Evolutionary conservation across 2,888 invertebrate species (phyloP), one percentile per base, ranked within the genome.

Genomic region (Eupeodes luniger): DNA sequence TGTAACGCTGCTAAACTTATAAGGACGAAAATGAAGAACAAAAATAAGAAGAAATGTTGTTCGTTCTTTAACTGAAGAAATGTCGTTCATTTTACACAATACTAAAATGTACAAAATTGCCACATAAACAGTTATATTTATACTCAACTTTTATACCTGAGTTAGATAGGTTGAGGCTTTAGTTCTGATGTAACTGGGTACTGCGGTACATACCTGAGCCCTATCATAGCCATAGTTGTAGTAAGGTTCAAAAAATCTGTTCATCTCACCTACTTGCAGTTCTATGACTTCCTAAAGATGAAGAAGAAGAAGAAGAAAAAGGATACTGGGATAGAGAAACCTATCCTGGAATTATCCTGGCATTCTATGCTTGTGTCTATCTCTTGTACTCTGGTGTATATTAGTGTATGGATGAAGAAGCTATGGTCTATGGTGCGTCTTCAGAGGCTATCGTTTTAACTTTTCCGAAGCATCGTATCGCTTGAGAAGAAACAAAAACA

Each of bases 61-160:
- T 75, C 67, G 34, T 67, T 69, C 84, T 67, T 75, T 72, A 84
- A 84, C 84, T 84, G 74, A 81, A 81, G 81, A 74, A 66, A 80
- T 74, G 84, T 75, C 84, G 84, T 84, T 83, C 67, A 80, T 79
- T 84, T 72, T 80, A 55, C 14, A 16, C 57, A 80, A 69, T 80
- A 84, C 69, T 80, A 79, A 75, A 79, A 79, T 74, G 67, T 69
- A 69, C 67, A 47, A 67, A 80, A 84, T 84, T 62, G 69, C 84
- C 84, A 75, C 75, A 84, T 84, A 84, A 84, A 84, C 84, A 84
- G 79, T 80, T 84, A 75, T 84, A 75, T 84, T 84, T 80, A 84
- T 84, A 62, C 55, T 69, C 14, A 59, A 59, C 34, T 34, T 12
- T 34, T 12, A 9, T 40, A 40, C 40, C 40, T 40, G 1, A 7